Conservation (phyloP, 2,797 vertebrate species). For the Zalophus californianus region DNA sequence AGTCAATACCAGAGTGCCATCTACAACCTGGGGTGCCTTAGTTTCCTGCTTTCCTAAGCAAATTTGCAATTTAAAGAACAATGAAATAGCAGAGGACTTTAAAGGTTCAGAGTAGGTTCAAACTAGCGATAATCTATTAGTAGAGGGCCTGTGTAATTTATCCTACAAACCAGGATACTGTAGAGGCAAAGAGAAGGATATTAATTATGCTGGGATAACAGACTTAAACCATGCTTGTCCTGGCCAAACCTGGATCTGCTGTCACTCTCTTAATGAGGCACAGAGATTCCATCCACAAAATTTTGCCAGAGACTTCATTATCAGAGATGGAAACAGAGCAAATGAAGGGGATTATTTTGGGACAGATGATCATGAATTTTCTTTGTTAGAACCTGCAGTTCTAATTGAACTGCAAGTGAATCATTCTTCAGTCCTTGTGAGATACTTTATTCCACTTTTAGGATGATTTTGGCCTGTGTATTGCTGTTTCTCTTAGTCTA, state of each 20-base stretch:
- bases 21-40: not conserved
- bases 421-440: not conserved
- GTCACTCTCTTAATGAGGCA: slow-evolving; percentile 26
- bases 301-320: slow-evolving; percentile 4
- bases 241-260: not conserved
- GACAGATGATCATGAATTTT: not conserved
- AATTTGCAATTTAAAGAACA: not conserved
- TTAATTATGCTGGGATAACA: slow-evolving; percentile 32
- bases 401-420: not conserved
- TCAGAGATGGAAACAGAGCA: not conserved
- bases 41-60: slow-evolving; percentile 39
- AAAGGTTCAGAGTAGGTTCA: not conserved
- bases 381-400: not conserved
- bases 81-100: not conserved
- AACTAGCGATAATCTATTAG: not conserved
- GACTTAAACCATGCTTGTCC: not conserved
- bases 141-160: not conserved
- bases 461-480: not conserved
- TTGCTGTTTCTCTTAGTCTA: slow-evolving; percentile 44
- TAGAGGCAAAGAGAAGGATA: not conserved
- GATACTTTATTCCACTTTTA: not conserved
- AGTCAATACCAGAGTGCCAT: not conserved
- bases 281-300: not conserved
- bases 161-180: not conserved
- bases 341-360: not conserved